Evolutionary conservation across 2,113 vertebrate species (phyloP), one percentile per base, ranked within the genome.

Genomic region (Panurus biarmicus): DNA sequence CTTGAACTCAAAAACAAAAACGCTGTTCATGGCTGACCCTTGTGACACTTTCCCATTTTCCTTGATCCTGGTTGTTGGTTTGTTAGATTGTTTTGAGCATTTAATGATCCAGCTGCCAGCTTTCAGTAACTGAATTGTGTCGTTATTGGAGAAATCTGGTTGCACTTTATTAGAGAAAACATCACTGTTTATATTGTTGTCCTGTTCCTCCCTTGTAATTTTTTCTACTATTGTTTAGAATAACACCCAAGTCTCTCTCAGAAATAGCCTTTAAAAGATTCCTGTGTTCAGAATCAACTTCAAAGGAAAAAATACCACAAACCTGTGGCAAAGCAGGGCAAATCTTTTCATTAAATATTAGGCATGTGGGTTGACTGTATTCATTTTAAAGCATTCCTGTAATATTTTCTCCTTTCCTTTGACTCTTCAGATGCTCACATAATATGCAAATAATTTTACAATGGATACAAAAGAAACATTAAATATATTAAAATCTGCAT

Each of bases 1-100:
- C 97, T 98, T 98, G 98, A 99, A 99, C 98, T 98, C 95, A 85
- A 93, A 94, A 96, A 96, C 67, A 85, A 75, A 96, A 91, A 64
- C n/a, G 85, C 87, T 86, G 74, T 86, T 97, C 86, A 83, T 82
- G 86, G 62, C 94, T 97, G 88, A 97, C 92, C 85, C 81, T 95
- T 82, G 81, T 93, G 92, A 95, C 96, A 93, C 90, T 87, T 95
- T 97, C 93, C 89, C 92, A 89, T 97, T 98, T 97, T 96, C 78
- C 95, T 96, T 97, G 92, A 96, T 97, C 96, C 94, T 77, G 79
- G 38, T 85, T 95, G 92, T 95, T 94, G 66, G 75, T 94, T 92
- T 86, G 89, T 74, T 96, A 65, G 75, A 85, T 93, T 96, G 90
- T 97, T 97, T 89, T 93, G 91, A 95, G 89, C 93, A 79, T 96